Evolutionary conservation across 30 jellyfish, hydroid and myxozoan genomes (phyloP), one percentile per base, ranked within the genome.

Genomic region (Clytia hemisphaerica): DNA sequence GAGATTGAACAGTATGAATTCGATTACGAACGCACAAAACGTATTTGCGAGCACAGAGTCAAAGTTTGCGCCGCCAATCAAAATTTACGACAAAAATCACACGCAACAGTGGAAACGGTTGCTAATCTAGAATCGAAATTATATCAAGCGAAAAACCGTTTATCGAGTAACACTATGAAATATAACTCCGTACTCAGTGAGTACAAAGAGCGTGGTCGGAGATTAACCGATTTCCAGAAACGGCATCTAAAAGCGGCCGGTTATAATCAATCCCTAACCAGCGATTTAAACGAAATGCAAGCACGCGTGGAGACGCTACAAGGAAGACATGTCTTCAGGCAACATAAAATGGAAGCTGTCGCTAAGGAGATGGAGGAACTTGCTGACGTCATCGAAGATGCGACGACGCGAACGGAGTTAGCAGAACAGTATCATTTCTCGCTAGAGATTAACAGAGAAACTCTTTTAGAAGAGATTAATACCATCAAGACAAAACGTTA

Each of bases 351-450:
- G 48, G 31, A 30, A 35, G 86, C 94, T 0, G 14, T 71, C 55
- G 37, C 72, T 4, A 83, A 81, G 36, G 89, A 81, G 63, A 67
- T 81, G 2, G 77, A 81, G 34, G 71, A 55, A 42, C 29, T 60
- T 54, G 85, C 65, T 25, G 79, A 59, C 33, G 80, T 57, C 33
- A 76, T 75, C 10, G 46, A 38, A 26, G 71, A 63, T 5, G 44
- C 57, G 6, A 67, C 36, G 28, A 62, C 77, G 73, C 69, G 84
- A 31, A 22, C 45, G 28, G 64, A 60, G 36, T 36, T 61, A 4
- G 89, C 89, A 6, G 75, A 72, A 45, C 83, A 71, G 72, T 82
- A 78, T 31, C 36, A 68, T 14, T 19, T 50, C 29, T 46, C 93
- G 19, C 25, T 76, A 79, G 57, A 48, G 25, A 19, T 84, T 2